Base-by-base conservation (phyloP, 2,797 vertebrate genomes). In the Australoheros facetus region DNA sequence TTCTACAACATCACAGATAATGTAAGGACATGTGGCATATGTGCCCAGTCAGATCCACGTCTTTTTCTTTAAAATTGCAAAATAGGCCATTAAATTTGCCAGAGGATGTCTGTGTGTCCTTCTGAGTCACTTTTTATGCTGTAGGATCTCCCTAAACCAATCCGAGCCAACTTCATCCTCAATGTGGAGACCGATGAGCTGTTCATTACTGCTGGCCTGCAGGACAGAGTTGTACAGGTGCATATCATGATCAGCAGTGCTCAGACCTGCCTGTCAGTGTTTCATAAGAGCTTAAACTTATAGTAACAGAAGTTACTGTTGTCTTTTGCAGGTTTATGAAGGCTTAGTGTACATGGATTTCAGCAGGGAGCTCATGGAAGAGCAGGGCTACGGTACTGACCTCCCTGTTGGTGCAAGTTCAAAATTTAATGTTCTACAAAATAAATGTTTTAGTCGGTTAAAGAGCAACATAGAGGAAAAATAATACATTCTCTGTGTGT, bases 321-420 rank as follows among this genome's bases (percentile, higher is more conserved):
- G 16, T 55, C 59, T 60, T 55, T 73, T 77, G 32, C 91, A 96
- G 96, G 96, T 97, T 26, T 97, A 96, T 77, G 95, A 96, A 87
- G 96, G 96, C 4, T 88, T 97, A 39, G 93, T 97, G 73, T 97
- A 96, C 91, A 97, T 97, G 96, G 96, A 97, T 83, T 97, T 97
- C 85, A 95, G 91, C 88, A 95, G 94, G 83, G 57, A 90, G 56
- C 87, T 96, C 14, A 96, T 97, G 96, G 95, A 96, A 2, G 91
- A 95, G 58, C 92, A 92, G 51, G 95, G 95, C 80, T 93, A 94
- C 42, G 96, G 96, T 97, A 95, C 39, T 19, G 45, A 73, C 14
- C 21, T 1, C 30, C 1, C 58, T 58, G 23, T 60, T 12, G 54
- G 19, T 28, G 4, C 5, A 51, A 19, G 3, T 1, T 4, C 0